These are phyloP conservation scores for Cottoperca gobio DNA, from an alignment of 2,797 vertebrate genomes.

Conservation along the genomic window DNA sequence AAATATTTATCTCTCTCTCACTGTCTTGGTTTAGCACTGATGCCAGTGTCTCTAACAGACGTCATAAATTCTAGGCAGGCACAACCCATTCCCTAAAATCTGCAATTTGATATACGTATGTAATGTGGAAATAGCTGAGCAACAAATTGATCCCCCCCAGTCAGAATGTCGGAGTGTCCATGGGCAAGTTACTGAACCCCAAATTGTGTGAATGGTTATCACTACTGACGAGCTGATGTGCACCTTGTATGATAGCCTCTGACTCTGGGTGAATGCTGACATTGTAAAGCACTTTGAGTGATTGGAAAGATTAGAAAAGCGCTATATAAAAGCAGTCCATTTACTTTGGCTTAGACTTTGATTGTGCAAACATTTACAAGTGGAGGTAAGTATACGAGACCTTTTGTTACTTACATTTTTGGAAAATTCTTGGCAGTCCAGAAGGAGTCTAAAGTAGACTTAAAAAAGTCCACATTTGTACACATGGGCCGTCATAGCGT, in stretches of 20 bases:
- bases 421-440: neutral
- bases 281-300: too few relatives aligned
- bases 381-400: conserved; percentile 39
- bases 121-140: conserved; percentile 62
- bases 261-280: too few relatives aligned
- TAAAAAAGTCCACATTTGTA: neutral
- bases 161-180: too few relatives aligned
- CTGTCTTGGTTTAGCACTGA: conserved; percentile 62
- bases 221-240: too few relatives aligned
- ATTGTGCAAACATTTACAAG: conserved; percentile 63
- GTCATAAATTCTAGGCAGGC: conserved; percentile 69
- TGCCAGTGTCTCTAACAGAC: conserved; percentile 68
- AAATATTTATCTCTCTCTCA: conserved; percentile 59
- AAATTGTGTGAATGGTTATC: too few relatives aligned
- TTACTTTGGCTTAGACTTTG: conserved; percentile 53
- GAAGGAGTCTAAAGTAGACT: neutral
- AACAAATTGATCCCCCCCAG: conserved; percentile 68
- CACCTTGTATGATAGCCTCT: too few relatives aligned
- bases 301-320: too few relatives aligned
- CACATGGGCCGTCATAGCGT: neutral
- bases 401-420: conserved; percentile 15
- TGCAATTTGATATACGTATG: conserved; percentile 76
- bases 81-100: conserved; percentile 69
- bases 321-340: too few relatives aligned
- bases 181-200: too few relatives aligned